Evolutionary conservation across 2,888 invertebrate genomes (phyloP).

Genomic region (Syrphus vitripennis): DNA sequence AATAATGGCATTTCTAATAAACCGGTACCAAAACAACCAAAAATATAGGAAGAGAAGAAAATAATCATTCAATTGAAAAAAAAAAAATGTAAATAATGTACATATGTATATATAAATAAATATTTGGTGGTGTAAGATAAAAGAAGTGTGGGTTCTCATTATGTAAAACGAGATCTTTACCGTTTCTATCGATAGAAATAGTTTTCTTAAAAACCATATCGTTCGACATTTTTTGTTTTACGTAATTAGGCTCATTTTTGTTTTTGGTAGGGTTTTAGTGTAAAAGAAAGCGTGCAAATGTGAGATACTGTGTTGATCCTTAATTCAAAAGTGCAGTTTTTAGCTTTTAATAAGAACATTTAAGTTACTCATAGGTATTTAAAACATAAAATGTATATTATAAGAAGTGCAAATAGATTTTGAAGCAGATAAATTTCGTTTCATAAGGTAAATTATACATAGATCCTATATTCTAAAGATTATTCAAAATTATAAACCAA

Average conservation of each 20-base stretch:
- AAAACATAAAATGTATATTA: not conserved
- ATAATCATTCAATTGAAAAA: slow-evolving; percentile 3
- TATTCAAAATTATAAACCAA: too few species aligned
- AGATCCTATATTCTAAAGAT: too few species aligned
- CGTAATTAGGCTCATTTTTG: not conserved
- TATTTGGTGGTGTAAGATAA: not conserved
- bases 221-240: not conserved
- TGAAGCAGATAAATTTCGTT: not conserved
- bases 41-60: not conserved
- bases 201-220: not conserved
- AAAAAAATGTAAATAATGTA: slow-evolving; percentile 30
- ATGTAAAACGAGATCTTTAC: not conserved
- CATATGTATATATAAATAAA: too few species aligned
- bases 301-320: not conserved
- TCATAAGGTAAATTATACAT: not conserved
- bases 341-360: not conserved
- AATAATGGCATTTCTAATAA: slow-evolving; percentile 45
- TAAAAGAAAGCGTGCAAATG: not conserved
- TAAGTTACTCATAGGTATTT: too few species aligned
- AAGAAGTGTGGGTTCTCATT: not conserved
- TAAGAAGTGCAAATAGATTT: not conserved
- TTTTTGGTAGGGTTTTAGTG: not conserved
- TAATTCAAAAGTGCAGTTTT: not conserved
- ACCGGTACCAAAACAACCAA: slow-evolving; percentile 26
- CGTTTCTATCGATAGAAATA: not conserved